A percentile compares a stretch with the other conserved stretches of the same genome.
Conservation (phyloP, 2,888 invertebrate species). For the Nephrotoma appendiculata region DNA sequence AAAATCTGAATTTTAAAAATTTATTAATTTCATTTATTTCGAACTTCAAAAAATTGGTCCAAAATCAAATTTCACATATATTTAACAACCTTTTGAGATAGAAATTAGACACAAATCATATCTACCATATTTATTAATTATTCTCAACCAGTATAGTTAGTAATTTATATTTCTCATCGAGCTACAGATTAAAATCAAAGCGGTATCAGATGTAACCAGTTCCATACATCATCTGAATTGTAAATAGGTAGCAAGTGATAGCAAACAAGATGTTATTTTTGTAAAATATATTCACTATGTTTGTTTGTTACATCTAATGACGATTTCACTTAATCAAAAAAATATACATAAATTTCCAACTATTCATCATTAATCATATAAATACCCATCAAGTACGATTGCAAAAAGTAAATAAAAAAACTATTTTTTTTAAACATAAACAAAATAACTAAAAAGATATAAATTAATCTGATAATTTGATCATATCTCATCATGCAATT, state of each 20-base stretch:
- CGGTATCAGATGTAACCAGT: not conserved
- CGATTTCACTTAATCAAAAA: constrained; percentile 1
- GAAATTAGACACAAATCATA: too few relatives aligned
- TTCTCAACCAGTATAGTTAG: not conserved
- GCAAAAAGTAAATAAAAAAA: not conserved
- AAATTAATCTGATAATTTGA: constrained; percentile 2
- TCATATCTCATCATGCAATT: constrained; percentile 2
- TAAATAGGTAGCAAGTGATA: not conserved
- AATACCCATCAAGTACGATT: not conserved
- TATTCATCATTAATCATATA: constrained; percentile 1
- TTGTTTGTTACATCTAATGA: not conserved
- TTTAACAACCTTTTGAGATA: too few relatives aligned
- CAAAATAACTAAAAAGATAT: not conserved
- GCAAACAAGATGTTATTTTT: not conserved
- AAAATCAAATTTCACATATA: too few relatives aligned
- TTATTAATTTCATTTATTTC: too few relatives aligned
- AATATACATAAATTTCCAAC: not conserved
- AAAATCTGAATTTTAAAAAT: too few relatives aligned
- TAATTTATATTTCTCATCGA: not conserved
- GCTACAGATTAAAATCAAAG: not conserved
- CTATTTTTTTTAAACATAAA: not conserved
- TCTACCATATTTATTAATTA: too few relatives aligned
- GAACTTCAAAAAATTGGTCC: too few relatives aligned
- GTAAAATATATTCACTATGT: not conserved
- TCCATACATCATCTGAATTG: not conserved